Evolutionary conservation across 2,797 vertebrate species (phyloP), one percentile per base, ranked within the genome.

Genomic region (Pygocentrus nattereri): DNA sequence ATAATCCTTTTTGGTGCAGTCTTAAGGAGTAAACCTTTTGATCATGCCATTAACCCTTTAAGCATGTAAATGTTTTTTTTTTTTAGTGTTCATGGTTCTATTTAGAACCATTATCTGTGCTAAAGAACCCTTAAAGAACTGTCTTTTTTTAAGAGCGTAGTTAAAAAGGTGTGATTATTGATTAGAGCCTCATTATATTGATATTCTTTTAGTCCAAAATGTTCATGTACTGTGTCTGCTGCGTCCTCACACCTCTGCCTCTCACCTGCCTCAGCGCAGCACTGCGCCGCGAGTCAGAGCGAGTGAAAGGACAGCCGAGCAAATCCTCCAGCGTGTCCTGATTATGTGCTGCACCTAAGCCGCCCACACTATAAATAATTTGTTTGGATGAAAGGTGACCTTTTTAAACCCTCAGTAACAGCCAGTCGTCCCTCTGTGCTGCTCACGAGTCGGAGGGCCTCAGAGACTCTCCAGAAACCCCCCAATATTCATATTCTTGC

Each of bases 291-390:
- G 38, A 77, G 58, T 15, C 52, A 5, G 59, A 65, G 41, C 23
- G 38, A 41, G 56, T 10, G 18, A 49, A 79, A 59, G 30, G 54
- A 8, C 10, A 34, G 80, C 76, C 1, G 75, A 61, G 50, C 50
- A 84, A 84, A 86, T 80, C 80, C 23, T 41, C 44, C 77, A 44
- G 4, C 12, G 77, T 76, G 76, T 86, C 86, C 87, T 73, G 74
- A 76, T 90, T 82, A 85, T 58, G 72, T 59, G 77, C 87, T 90
- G 76, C 85, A 86, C 78, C 85, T 89, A 84, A 91, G 87, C 85
- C 44, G 70, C 76, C 84, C 49, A 82, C 85, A 74, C 92, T 93
- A 93, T 94, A 94, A 94, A 94, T 95, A 94, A 94, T 94, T 92
- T 76, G 88, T 90, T 88, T 84, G 85, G 88, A 89, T 89, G 91